Conservation (phyloP, 2,888 invertebrate genomes). For the Mesorhabditis spiculigera region DNA sequence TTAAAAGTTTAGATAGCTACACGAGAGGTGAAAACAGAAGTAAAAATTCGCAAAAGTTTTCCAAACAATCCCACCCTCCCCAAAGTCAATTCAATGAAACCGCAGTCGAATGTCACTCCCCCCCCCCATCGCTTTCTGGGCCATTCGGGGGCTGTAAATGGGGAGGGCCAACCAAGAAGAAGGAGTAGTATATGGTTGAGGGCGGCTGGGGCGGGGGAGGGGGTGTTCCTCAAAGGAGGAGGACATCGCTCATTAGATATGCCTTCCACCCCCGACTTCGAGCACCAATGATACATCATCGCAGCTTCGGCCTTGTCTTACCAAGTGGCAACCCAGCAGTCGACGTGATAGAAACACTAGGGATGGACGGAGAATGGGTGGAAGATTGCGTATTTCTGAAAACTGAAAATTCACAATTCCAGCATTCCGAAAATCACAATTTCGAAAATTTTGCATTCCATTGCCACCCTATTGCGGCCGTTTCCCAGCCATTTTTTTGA, state of each 20-base stretch:
- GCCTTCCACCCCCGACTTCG: background rate
- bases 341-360: no score
- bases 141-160: conserved; percentile 3
- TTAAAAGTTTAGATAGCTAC: no score
- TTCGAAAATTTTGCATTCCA: no score
- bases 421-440: no score
- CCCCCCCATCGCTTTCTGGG: background rate
- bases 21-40: no score
- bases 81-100: background rate
- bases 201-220: background rate
- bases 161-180: background rate
- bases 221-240: background rate
- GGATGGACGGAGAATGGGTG: no score
- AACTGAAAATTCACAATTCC: no score
- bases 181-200: background rate
- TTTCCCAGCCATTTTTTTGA: no score
- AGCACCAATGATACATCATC: background rate
- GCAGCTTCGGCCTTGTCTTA: background rate
- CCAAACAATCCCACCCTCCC: no score
- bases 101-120: background rate
- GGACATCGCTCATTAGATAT: conserved; percentile 4
- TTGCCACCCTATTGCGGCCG: no score
- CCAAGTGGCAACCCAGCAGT: background rate
- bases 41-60: no score
- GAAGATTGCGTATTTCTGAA: no score